Conservation (phyloP, 2,888 invertebrate genomes). For the Anarsia innoxiella region DNA sequence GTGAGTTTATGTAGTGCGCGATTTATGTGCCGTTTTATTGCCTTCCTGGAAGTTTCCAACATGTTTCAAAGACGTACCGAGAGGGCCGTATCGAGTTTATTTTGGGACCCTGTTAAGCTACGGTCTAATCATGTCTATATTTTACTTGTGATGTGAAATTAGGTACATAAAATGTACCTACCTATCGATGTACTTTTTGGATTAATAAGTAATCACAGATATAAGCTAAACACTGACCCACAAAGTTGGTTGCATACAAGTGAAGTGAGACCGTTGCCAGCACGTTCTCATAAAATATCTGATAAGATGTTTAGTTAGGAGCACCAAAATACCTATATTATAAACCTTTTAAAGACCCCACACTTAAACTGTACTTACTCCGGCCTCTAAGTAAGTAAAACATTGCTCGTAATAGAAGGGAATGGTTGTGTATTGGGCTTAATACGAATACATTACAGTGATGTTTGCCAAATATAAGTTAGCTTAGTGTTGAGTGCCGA, state of each 20-base stretch:
- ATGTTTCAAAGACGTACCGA: conserved; percentile 8
- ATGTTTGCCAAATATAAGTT: neutral
- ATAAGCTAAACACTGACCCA: too few relatives aligned
- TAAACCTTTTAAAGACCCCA: neutral
- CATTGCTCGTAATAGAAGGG: neutral
- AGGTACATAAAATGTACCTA: too few relatives aligned
- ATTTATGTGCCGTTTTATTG: conserved; percentile 25
- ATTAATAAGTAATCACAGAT: too few relatives aligned
- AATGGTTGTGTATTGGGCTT: conserved; percentile 4
- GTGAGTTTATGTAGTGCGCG: conserved; percentile 18
- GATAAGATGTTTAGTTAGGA: too few relatives aligned
- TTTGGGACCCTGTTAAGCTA: too few relatives aligned
- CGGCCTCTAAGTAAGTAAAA: neutral
- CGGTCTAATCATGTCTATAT: too few relatives aligned
- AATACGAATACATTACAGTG: conserved; percentile 5
- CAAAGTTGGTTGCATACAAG: too few relatives aligned
- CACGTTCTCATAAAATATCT: neutral
- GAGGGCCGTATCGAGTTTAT: too few relatives aligned
- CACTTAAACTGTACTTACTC: neutral
- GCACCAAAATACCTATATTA: neutral
- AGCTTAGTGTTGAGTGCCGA: neutral
- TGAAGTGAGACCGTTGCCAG: too few relatives aligned
- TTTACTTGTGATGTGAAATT: too few relatives aligned
- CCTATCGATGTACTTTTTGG: too few relatives aligned
- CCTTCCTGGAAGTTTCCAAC: conserved; percentile 19